These are phyloP conservation scores for Thaumetopoea pityocampa DNA, from an alignment of 1,140 invertebrate genomes.

Conservation along the genomic window DNA sequence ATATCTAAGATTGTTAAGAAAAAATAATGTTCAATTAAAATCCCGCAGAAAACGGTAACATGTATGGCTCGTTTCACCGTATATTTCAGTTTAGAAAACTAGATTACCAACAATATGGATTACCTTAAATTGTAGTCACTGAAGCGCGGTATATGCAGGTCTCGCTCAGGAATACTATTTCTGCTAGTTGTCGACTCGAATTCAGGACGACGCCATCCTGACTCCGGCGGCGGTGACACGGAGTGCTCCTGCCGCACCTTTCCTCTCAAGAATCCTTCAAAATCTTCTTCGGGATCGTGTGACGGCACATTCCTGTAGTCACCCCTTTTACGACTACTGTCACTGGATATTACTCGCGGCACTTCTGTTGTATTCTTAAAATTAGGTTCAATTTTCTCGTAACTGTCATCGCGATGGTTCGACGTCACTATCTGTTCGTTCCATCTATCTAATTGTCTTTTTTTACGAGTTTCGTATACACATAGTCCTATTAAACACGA, in stretches of 20 bases:
- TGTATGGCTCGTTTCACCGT: no score
- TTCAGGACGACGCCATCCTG: conserved; percentile 50
- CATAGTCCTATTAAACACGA: conserved; percentile 66
- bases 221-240: conserved; percentile 47
- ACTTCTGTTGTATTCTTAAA: conserved; percentile 72
- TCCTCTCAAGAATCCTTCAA: conserved; percentile 60
- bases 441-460: conserved; percentile 67
- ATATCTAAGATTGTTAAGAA: no score
- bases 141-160: conserved; percentile 78
- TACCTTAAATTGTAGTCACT: conserved; percentile 74
- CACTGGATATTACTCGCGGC: conserved; percentile 50
- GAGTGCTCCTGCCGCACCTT: conserved; percentile 45
- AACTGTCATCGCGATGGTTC: conserved; percentile 79
- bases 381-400: conserved; percentile 86
- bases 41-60: no score
- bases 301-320: conserved; percentile 83
- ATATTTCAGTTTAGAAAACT: not conserved
- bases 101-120: conserved; percentile 9
- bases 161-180: conserved; percentile 57
- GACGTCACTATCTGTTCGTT: conserved; percentile 76
- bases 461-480: conserved; percentile 65
- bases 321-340: conserved; percentile 74
- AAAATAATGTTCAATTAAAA: no score
- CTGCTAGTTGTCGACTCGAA: conserved; percentile 35
- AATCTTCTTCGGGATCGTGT: conserved; percentile 79